Percentiles rank a stretch among this genome's conserved stretches.
Conservation (phyloP, 1,140 invertebrate species). For the Contarinia nasturtii region DNA sequence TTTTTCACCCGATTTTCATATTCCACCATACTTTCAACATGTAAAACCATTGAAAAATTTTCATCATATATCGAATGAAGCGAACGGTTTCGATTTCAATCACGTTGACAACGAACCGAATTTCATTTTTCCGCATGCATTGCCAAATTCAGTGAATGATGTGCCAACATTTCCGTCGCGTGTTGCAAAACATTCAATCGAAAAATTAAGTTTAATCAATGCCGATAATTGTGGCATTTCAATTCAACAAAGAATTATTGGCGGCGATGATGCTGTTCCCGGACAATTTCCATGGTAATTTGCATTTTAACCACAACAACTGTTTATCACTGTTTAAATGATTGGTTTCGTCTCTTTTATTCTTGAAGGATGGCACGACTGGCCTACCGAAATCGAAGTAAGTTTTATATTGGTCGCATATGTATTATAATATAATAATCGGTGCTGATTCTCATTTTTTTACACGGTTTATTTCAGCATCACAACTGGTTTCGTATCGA, state of each 20-base stretch:
- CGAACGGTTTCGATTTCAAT: not conserved
- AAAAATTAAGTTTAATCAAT: constrained; percentile 3
- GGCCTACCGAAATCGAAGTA: constrained; percentile 29
- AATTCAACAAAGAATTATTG: constrained; percentile 35
- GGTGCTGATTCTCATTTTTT: constrained; percentile 9
- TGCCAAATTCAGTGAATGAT: constrained; percentile 4
- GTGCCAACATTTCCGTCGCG: constrained; percentile 11
- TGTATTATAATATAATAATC: not conserved
- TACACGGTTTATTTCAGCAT: constrained; percentile 28
- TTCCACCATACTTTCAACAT: not conserved
- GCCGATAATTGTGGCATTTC: constrained; percentile 30
- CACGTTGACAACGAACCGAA: no score
- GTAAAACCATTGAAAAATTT: not conserved
- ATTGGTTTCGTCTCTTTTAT: no score
- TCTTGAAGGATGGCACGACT: constrained; percentile 31
- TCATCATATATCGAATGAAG: constrained; percentile 3
- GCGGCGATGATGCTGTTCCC: constrained; percentile 32
- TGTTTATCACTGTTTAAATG: no score
- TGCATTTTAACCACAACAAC: no score
- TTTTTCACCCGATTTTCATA: constrained; percentile 2
- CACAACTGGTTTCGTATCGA: constrained; percentile 24
- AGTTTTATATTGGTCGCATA: constrained; percentile 3
- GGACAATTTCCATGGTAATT: constrained; percentile 41
- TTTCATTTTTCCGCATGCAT: no score
- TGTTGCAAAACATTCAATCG: constrained; percentile 1